Base-by-base conservation (phyloP, 1,140 invertebrate genomes). In the Dendroctonus valens region DNA sequence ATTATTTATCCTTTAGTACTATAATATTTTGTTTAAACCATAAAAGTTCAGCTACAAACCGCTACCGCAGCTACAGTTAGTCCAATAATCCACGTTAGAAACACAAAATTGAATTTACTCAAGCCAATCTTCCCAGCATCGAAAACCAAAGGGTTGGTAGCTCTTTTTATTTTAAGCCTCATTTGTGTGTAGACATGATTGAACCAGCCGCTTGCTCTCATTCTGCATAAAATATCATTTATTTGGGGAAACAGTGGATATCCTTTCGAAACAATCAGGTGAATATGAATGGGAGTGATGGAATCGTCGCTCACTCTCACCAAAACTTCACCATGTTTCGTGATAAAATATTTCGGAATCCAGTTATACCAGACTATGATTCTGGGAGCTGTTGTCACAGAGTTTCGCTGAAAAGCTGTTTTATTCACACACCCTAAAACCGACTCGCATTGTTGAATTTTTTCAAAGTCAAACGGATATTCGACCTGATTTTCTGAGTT, bases 291-390 rank as follows among this genome's bases (percentile, higher is more conserved):
- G 5, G 54, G 44, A 12, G 41, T 55, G n/a, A 65, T 55, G 8
- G n/a, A 38, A 15, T 41, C 55, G 11, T 11, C 42, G 15, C 39
- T 65, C 7, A 40, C 54, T n/a, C 41, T 46, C n/a, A 65, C 51
- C 8, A 65, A 41, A n/a, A 54, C 52, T 41, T 65, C 53, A 6
- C 63, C 54, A 6, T 65, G 12, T 7, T 50, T 2, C 7, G 55
- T 55, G 12, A 55, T 65, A 26, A 38, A 65, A 50, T 46, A 50
- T 41, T 50, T 65, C 26, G 63, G 63, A 37, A 65, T 65, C 52
- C 52, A 51, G 39, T 59, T 50, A 38, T 65, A 59, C 12, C 51
- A 52, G 5, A 65, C 15, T 50, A 65, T 50, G 12, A 39, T 38
- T 59, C 44, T 50, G 14, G 63, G 52, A 2, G 51, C 51, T 9